Evolutionary conservation across 1,140 invertebrate species (phyloP).

Genomic region (Dendrolimus punctatus): DNA sequence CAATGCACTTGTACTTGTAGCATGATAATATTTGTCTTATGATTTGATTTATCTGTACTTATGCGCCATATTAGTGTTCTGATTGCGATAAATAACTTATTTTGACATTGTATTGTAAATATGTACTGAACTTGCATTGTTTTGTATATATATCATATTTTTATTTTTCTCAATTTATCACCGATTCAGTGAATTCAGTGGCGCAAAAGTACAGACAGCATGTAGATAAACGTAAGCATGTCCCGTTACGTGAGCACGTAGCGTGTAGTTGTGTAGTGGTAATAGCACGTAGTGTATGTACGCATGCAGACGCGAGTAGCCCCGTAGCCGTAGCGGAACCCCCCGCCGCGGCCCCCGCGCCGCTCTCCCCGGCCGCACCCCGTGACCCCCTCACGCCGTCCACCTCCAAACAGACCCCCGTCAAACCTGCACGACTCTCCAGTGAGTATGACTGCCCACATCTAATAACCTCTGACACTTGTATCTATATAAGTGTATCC

Average conservation of each 20-base stretch:
- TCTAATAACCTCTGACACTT: neutral
- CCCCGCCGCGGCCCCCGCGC: neutral
- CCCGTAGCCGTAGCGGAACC: constrained; percentile 17
- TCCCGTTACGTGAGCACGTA: constrained; percentile 30
- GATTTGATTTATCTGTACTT: too few relatives aligned
- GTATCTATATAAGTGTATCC: too few relatives aligned
- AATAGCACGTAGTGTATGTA: constrained; percentile 62
- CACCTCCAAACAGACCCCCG: constrained; percentile 49
- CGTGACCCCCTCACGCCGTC: constrained; percentile 21
- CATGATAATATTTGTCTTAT: constrained; percentile 2
- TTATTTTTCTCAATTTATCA: too few relatives aligned
- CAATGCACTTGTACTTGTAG: constrained; percentile 7
- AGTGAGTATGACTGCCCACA: constrained; percentile 41
- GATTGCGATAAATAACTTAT: too few relatives aligned
- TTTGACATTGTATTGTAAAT: too few relatives aligned
- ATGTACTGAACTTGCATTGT: too few relatives aligned
- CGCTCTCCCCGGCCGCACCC: constrained; percentile 9
- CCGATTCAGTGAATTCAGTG: too few relatives aligned
- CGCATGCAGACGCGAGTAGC: constrained; percentile 51
- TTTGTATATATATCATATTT: too few relatives aligned
- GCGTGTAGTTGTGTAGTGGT: constrained; percentile 42
- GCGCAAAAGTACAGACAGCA: too few relatives aligned
- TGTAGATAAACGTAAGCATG: constrained; percentile 14
- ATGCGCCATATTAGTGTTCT: too few relatives aligned
- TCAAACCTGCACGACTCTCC: constrained; percentile 56